These are phyloP conservation scores for Pinna nobilis DNA, from an alignment of 1,140 invertebrate species.

Conservation along the genomic window DNA sequence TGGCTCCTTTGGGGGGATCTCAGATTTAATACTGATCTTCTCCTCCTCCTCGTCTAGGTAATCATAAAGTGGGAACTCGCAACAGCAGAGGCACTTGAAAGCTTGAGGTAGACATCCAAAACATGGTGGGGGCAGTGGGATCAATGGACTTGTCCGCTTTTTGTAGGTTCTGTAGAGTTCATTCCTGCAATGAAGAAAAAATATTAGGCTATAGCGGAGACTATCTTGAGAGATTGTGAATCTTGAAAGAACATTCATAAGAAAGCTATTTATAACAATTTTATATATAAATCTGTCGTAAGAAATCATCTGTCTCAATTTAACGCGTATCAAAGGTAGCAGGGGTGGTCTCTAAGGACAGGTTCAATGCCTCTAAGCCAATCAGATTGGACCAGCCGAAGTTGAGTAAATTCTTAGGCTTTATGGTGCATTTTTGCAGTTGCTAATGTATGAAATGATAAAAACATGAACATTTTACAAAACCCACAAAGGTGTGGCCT, in stretches of 20 bases:
- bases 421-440: too few relatives aligned
- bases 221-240: too few relatives aligned
- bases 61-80: constrained; percentile 88
- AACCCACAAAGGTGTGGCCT: too few relatives aligned
- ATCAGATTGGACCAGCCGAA: too few relatives aligned
- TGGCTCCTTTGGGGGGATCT: constrained; percentile 5
- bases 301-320: too few relatives aligned
- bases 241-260: background rate
- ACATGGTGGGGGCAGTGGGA: constrained; percentile 88
- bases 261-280: background rate
- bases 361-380: too few relatives aligned
- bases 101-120: constrained; percentile 88
- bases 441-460: too few relatives aligned
- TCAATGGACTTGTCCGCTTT: constrained; percentile 88
- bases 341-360: too few relatives aligned
- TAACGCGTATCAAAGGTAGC: background rate
- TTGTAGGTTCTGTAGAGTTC: constrained; percentile 91
- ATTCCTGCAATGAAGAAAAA: constrained; percentile 78
- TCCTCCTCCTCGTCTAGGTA: constrained; percentile 56
- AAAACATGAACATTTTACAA: too few relatives aligned
- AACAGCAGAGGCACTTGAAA: constrained; percentile 88
- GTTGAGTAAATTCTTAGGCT: too few relatives aligned
- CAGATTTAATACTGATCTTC: constrained; percentile 40
- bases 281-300: background rate
- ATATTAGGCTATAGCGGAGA: background rate